Base-by-base conservation (phyloP, 2,113 vertebrate genomes). In the Lonchura striata region DNA sequence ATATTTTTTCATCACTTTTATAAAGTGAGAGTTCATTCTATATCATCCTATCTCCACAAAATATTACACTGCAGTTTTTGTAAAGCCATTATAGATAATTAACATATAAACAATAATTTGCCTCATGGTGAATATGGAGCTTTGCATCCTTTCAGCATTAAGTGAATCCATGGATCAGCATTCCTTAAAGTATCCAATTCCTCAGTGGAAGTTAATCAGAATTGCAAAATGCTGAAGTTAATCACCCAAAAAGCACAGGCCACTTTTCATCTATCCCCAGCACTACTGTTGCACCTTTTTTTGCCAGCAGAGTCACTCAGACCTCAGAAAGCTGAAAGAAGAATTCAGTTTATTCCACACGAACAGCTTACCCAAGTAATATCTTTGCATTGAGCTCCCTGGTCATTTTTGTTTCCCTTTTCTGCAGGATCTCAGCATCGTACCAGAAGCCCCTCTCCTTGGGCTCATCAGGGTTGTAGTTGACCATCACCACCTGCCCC, bases 371-470 rank as follows among this genome's bases (percentile, higher is more conserved):
- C 99, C 99, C 99, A 0, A 99, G 98, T 22, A 98, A 42, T 50
- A 99, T 98, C 92, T 98, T 99, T 41, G 98, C 99, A 2, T 97
- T 98, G 66, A 99, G 97, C 92, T 99, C 99, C 37, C 97, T 98
- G 30, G 53, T 72, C 1, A 98, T 98, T 60, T 99, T 98, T 0
- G 98, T 99, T 92, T 99, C 99, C 22, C 98, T 98, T 93, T 99
- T 99, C 44, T 96, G 98, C 96, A 98, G 97, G 88, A 99, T 99
- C 97, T 99, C 98, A 0, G 99, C 99, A 1, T 99, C 99, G 1
- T 99, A 99, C 99, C 99, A 99, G 97, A 99, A 99, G 6, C 99
- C 99, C 0, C 99, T 98, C 81, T 99, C 99, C 80, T 98, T 98
- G 13, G 99, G 98, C 8, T 99, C 99, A 14, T 99, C 99, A 0